A percentile compares a stretch with the other conserved stretches of the same genome.
Conservation (phyloP, 2,888 invertebrate genomes). For the Hemaris fuciformis region DNA sequence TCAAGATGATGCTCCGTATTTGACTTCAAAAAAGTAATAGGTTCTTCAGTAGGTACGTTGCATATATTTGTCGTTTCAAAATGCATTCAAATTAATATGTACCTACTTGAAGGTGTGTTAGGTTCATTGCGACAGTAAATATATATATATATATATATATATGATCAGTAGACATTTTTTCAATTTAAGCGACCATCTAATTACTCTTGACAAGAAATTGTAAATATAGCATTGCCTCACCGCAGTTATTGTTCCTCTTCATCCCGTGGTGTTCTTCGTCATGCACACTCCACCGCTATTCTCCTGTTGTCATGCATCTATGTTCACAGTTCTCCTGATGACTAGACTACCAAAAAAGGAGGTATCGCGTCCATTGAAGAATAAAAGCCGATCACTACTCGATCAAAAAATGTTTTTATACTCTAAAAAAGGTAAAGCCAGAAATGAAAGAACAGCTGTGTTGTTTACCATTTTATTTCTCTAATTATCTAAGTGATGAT, state of each 20-base stretch:
- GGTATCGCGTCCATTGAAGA: conserved; percentile 59
- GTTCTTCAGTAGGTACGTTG: too few species aligned
- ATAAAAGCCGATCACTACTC: conserved; percentile 63
- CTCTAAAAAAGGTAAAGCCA: conserved; percentile 70
- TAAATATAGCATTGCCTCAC: conserved; percentile 50
- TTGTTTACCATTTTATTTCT: conserved; percentile 75
- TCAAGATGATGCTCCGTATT: neutral
- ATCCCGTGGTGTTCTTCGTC: conserved; percentile 26
- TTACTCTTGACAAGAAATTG: conserved; percentile 16
- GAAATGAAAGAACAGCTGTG: conserved; percentile 79
- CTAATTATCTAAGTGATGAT: conserved; percentile 78
- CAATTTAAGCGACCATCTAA: neutral
- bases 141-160: too few species aligned
- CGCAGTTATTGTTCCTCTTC: conserved; percentile 36
- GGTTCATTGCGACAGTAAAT: too few species aligned
- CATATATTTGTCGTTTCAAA: too few species aligned
- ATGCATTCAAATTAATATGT: too few species aligned
- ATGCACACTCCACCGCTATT: conserved; percentile 67
- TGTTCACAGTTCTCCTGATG: conserved; percentile 40
- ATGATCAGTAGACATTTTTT: neutral
- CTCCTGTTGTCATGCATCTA: conserved; percentile 70
- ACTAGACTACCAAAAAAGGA: conserved; percentile 30
- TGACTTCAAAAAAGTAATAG: too few species aligned
- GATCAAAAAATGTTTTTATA: conserved; percentile 47
- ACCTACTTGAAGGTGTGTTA: too few species aligned